Conservation (phyloP, 2,113 vertebrate species). For the Tragulus kanchil region DNA sequence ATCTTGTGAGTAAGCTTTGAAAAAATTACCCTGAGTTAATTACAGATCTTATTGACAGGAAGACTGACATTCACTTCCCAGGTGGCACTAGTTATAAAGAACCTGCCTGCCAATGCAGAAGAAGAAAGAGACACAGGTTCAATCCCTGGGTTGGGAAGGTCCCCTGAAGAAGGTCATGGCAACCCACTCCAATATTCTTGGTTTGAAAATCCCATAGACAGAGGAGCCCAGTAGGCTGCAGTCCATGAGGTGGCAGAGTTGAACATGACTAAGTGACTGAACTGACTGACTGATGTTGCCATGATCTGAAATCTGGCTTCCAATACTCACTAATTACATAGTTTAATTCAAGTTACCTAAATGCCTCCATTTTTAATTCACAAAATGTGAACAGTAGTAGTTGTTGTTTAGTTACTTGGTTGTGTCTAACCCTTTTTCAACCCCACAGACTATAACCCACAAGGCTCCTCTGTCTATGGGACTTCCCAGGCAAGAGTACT, state of each 20-base stretch:
- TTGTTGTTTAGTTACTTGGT: background rate
- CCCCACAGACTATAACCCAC: background rate
- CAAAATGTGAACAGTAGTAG: background rate
- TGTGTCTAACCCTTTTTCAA: background rate
- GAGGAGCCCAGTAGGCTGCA: too few relatives aligned
- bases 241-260: too few relatives aligned
- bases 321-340: background rate
- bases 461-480: background rate
- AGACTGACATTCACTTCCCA: background rate
- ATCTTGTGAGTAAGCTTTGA: background rate
- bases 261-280: too few relatives aligned
- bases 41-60: background rate
- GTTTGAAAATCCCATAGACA: too few relatives aligned
- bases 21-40: background rate
- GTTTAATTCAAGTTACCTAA: conserved; percentile 8
- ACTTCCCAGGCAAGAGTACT: background rate
- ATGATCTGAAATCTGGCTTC: background rate
- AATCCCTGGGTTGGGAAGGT: too few relatives aligned
- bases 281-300: background rate
- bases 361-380: background rate
- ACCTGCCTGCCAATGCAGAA: too few relatives aligned
- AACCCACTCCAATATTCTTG: too few relatives aligned
- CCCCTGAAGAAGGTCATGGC: too few relatives aligned
- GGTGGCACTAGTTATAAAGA: too few relatives aligned
- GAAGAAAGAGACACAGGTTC: too few relatives aligned